A percentile compares a stretch with the other conserved stretches of the same genome.
phyloP scores from a whole-genome alignment of 2,888 invertebrate genomes.

The Drosophila nr. perissopoda region DNA sequence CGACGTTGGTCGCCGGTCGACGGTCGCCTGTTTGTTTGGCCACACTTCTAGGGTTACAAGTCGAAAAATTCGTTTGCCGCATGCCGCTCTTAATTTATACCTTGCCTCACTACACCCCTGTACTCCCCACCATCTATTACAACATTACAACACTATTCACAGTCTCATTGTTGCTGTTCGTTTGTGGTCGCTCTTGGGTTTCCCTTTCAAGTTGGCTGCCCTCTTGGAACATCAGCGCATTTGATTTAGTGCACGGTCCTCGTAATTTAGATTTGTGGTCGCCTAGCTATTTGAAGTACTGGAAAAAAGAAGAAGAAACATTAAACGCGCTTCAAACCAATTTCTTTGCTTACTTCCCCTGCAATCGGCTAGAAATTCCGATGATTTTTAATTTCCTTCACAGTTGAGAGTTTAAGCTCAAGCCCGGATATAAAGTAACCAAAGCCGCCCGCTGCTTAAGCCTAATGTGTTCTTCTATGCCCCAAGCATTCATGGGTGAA shows the following conservation, averaged over 20 bases:
- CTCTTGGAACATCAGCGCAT: slow-evolving; percentile 44
- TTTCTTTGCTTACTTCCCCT: not conserved
- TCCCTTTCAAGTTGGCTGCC: slow-evolving; percentile 60
- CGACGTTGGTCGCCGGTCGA: slow-evolving; percentile 28
- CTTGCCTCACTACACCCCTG: slow-evolving; percentile 22
- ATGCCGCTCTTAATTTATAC: slow-evolving; percentile 73
- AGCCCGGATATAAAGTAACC: slow-evolving; percentile 19
- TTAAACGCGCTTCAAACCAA: slow-evolving; percentile 26
- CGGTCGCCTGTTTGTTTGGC: slow-evolving; percentile 35
- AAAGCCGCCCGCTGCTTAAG: slow-evolving; percentile 26
- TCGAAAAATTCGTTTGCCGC: slow-evolving; percentile 60
- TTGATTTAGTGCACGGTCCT: slow-evolving; percentile 72
- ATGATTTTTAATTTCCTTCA: slow-evolving; percentile 63
- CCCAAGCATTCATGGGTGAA: slow-evolving; percentile 2
- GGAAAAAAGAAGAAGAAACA: slow-evolving; percentile 7
- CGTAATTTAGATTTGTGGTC: slow-evolving; percentile 77
- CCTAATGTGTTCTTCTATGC: slow-evolving; percentile 18
- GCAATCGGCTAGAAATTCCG: slow-evolving; percentile 12
- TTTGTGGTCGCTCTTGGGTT: slow-evolving; percentile 68
- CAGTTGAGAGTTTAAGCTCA: slow-evolving; percentile 36
- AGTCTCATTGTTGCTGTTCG: slow-evolving; percentile 34
- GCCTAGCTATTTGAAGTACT: slow-evolving; percentile 41
- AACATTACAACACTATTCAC: slow-evolving; percentile 10
- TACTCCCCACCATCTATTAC: not conserved
- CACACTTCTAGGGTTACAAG: slow-evolving; percentile 67